These are phyloP conservation scores for Acleris emargana DNA, from an alignment of 2,888 invertebrate genomes.

Conservation along the genomic window DNA sequence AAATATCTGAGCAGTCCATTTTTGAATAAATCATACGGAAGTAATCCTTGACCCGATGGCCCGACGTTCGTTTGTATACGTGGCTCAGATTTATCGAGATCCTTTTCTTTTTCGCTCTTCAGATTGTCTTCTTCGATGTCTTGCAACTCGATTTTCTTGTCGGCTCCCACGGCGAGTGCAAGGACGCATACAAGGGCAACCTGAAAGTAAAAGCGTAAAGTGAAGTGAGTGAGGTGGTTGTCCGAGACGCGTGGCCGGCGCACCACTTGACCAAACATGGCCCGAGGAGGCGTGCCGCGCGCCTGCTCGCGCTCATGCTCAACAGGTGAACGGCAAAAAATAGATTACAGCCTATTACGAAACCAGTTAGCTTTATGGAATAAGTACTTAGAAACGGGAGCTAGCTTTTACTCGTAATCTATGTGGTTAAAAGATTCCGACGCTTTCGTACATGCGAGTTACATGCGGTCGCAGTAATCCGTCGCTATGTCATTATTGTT, in stretches of 20 bases:
- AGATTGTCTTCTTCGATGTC: conserved; percentile 90
- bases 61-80: conserved; percentile 47
- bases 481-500: conserved; percentile 36
- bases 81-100: conserved; percentile 55
- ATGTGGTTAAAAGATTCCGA: conserved; percentile 65
- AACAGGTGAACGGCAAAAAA: conserved; percentile 80
- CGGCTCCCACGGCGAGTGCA: conserved; percentile 66
- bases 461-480: conserved; percentile 51
- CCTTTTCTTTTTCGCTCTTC: conserved; percentile 80
- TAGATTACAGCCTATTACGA: conserved; percentile 68
- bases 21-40: conserved; percentile 65
- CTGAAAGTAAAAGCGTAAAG: conserved; percentile 74
- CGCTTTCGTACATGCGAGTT: conserved; percentile 55
- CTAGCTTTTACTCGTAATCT: conserved; percentile 77
- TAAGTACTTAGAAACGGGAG: conserved; percentile 63
- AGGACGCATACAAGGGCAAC: conserved; percentile 62
- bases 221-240: conserved; percentile 52
- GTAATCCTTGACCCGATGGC: conserved; percentile 45
- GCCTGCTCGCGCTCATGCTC: conserved; percentile 50
- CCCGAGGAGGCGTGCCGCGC: conserved; percentile 53
- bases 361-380: conserved; percentile 64
- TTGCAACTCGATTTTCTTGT: conserved; percentile 87
- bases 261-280: conserved; percentile 55
- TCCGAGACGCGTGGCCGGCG: conserved; percentile 50
- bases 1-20: conserved; percentile 64